Evolutionary conservation across 2,797 vertebrate species (phyloP).

Genomic region (Pseudocheirus occidentalis): DNA sequence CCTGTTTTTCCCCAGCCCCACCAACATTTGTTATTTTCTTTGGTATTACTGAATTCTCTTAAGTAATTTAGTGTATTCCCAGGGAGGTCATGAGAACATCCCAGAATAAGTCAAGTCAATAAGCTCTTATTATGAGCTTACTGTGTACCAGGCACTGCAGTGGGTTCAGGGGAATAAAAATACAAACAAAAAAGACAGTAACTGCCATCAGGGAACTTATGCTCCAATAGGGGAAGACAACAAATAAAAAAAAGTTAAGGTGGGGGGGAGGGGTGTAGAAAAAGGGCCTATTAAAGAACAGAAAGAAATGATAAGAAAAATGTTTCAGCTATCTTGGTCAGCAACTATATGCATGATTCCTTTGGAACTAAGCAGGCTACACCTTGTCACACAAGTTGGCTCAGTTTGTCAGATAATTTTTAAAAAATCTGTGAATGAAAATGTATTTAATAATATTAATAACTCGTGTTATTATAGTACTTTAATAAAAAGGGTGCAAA

Average conservation of each 20-base stretch:
- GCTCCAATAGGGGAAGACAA: not conserved
- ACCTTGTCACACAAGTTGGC: not conserved
- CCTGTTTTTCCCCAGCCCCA: not conserved
- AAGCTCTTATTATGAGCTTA: rapidly evolving
- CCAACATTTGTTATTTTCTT: not conserved
- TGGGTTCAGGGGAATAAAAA: rapidly evolving
- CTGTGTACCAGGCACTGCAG: rapidly evolving
- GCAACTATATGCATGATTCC: not conserved
- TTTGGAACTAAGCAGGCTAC: not conserved
- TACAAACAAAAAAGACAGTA: rapidly evolving
- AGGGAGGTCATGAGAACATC: not conserved
- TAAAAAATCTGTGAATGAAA: not conserved
- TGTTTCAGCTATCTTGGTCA: not conserved
- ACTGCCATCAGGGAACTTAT: rapidly evolving
- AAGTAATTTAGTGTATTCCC: not conserved
- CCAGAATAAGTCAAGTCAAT: not conserved
- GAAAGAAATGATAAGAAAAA: not conserved
- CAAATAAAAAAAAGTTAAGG: not conserved
- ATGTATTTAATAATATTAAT: not conserved
- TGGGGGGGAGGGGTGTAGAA: rapidly evolving
- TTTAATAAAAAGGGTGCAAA: not conserved
- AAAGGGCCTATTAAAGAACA: not conserved
- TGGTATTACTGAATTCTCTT: not conserved
- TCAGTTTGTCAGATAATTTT: not conserved
- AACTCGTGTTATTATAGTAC: not conserved